Base-by-base conservation (phyloP, 2,797 vertebrate species). In the Sciurus vulgaris region DNA sequence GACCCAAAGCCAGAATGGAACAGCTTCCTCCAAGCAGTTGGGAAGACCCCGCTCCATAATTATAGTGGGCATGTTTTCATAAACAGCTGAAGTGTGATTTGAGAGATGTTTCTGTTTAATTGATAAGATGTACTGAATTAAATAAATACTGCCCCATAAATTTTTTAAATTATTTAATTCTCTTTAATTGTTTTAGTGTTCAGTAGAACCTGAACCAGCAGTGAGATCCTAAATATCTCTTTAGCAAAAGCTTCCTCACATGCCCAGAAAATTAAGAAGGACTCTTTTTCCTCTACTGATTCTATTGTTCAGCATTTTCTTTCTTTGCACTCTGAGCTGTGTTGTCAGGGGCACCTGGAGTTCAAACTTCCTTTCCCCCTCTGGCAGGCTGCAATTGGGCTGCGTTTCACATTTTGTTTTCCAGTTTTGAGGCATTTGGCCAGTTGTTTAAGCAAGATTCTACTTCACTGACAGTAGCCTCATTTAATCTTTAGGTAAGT, bases 281-380 rank as follows among this genome's bases (percentile, higher is more conserved):
- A 72, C 77, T 86, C 35, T 78, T 76, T 95, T 97, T 91, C 91
- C 94, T 93, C 79, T 78, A 0, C 91, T 7, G 67, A 81, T 77
- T 89, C 93, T 92, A 95, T 97, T 96, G 96, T 97, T 97, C 89
- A 89, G 94, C 61, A 15, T 94, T 97, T 96, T 97, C 96, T 96
- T 94, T 89, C 96, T 97, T 93, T 97, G 86, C 86, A 91, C 74
- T 22, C 11, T 0, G 54, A 59, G 72, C 83, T 81, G 54, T 94
- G 94, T 59, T 89, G 91, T 97, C 94, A 89, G 69, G 96, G 97
- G 97, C 97, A 93, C 94, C 97, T 94, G 95, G 96, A 97, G 97
- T 97, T 97, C 96, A 97, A 86, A 77, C 97, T 97, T 97, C 97
- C 97, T 97, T 88, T 96, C 94, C 95, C 92, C 26, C 3, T 51